Evolutionary conservation across 2,113 vertebrate genomes (phyloP).

Genomic region (Spizaetus ornatus): DNA sequence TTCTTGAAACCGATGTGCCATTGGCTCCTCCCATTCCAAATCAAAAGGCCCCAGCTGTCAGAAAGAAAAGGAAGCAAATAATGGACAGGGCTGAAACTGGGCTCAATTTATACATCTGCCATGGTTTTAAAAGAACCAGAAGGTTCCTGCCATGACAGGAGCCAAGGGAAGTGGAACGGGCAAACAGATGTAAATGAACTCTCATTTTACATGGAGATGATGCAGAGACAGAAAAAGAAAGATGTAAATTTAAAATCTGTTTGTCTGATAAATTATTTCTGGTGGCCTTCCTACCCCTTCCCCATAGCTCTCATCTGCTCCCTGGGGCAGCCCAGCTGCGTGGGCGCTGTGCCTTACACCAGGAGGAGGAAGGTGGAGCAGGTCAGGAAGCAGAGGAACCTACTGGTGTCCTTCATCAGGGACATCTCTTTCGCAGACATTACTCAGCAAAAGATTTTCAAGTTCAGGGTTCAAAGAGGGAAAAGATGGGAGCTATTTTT

Average conservation of each 20-base stretch:
- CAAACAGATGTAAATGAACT: neutral
- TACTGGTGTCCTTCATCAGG: neutral
- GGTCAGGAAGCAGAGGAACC: neutral
- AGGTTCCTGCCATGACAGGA: neutral
- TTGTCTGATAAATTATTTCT: neutral
- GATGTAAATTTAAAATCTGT: neutral
- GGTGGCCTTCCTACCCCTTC: neutral
- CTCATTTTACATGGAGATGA: neutral
- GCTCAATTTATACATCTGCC: neutral
- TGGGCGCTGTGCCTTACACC: fast-evolving
- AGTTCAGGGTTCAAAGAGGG: neutral
- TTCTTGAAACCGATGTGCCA: neutral
- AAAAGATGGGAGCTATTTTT: neutral
- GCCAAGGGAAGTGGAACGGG: neutral
- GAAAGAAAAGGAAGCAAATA: neutral
- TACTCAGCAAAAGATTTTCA: neutral
- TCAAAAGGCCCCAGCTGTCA: neutral
- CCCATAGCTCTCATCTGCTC: neutral
- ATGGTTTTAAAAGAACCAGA: neutral
- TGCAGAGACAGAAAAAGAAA: neutral
- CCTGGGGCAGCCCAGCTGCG: neutral
- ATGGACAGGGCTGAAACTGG: neutral
- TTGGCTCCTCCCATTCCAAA: neutral
- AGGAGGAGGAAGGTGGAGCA: neutral
- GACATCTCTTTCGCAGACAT: neutral